Conservation (phyloP, 2,888 invertebrate species). For the Philhelius pedissequus region DNA sequence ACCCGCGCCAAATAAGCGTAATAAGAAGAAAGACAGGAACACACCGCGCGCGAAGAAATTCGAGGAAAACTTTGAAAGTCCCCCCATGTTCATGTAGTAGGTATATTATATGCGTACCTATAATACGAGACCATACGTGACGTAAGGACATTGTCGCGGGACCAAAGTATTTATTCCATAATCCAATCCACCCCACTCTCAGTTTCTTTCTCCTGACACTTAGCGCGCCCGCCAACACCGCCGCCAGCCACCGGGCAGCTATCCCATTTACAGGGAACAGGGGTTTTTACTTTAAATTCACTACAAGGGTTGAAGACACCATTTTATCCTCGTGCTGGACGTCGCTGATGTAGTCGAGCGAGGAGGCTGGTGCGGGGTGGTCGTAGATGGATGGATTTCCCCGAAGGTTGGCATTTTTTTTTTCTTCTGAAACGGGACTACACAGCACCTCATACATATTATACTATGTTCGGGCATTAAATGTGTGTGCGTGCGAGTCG, state of each 20-base stretch:
- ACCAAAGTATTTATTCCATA: slow-evolving; percentile 21
- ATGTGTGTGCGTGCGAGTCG: slow-evolving; percentile 52
- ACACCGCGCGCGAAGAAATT: slow-evolving; percentile 64
- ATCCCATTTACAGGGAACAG: slow-evolving; percentile 11
- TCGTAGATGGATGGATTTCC: slow-evolving; percentile 50
- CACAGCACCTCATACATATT: slow-evolving; percentile 10
- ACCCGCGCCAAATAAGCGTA: slow-evolving; percentile 73
- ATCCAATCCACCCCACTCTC: slow-evolving; percentile 5
- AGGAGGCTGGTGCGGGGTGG: background rate
- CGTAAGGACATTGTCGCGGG: slow-evolving; percentile 61
- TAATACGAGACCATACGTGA: slow-evolving; percentile 65
- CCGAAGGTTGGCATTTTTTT: slow-evolving; percentile 46
- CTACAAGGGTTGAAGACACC: slow-evolving; percentile 61
- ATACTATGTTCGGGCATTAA: slow-evolving; percentile 34
- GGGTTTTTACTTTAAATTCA: slow-evolving; percentile 59
- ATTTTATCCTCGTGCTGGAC: slow-evolving; percentile 44
- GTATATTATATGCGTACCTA: too few species aligned
- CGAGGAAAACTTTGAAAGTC: slow-evolving; percentile 55
- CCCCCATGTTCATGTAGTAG: too few species aligned
- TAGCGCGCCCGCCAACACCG: background rate
- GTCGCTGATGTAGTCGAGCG: slow-evolving; percentile 10
- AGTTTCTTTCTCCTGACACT: background rate
- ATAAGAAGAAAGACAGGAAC: slow-evolving; percentile 74
- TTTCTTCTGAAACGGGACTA: slow-evolving; percentile 55
- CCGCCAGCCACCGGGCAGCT: background rate